Conservation (phyloP, 2,797 vertebrate species). For the Gouania willdenowi region DNA sequence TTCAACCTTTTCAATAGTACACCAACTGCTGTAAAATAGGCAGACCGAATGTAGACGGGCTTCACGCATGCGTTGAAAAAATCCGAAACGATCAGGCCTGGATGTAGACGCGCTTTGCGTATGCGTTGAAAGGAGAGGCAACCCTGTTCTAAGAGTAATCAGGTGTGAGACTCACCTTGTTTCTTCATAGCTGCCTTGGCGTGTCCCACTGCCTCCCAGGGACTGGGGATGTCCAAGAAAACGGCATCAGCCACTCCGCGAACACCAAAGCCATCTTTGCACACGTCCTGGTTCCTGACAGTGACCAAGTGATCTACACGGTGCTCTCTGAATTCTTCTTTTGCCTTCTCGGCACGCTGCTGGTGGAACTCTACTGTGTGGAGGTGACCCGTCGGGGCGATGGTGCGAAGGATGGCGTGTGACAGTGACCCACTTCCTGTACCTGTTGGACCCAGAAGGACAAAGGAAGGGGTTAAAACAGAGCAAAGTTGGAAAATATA, state of each 20-base stretch:
- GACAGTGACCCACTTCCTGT: constrained; percentile 95
- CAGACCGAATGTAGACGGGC: too few species aligned
- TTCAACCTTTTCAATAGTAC: too few species aligned
- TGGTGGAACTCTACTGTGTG: constrained; percentile 97
- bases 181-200: constrained; percentile 86
- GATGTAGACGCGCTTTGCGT: too few species aligned
- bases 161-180: constrained; percentile 79
- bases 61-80: too few species aligned
- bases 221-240: constrained; percentile 94
- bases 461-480: not conserved
- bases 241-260: constrained; percentile 84
- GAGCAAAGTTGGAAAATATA: too few species aligned
- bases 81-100: too few species aligned
- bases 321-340: constrained; percentile 89
- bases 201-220: constrained; percentile 92
- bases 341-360: constrained; percentile 87
- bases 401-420: constrained; percentile 89
- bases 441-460: constrained; percentile 64
- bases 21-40: too few species aligned
- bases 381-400: constrained; percentile 91
- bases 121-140: too few species aligned
- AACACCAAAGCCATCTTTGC: constrained; percentile 90
- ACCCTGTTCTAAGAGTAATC: too few species aligned
- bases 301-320: constrained; percentile 89
- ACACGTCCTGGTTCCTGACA: constrained; percentile 92